A percentile compares a stretch with the other conserved stretches of the same genome.
Conservation (phyloP, 2,113 vertebrate species). For the Psilopsiagon aymara region DNA sequence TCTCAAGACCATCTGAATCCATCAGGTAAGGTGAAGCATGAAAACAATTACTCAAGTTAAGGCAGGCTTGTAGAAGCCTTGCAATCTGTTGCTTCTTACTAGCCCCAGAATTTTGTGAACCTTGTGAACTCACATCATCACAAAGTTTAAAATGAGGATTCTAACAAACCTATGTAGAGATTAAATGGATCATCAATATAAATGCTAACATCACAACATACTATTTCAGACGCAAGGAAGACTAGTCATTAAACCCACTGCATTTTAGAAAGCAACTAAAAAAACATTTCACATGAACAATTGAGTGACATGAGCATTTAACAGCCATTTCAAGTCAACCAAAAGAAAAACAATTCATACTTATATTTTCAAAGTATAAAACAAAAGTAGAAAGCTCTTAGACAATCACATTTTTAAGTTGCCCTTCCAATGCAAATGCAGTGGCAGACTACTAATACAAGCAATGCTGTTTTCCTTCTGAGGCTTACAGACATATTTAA, state of each 20-base stretch:
- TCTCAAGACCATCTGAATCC: background rate
- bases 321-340: constrained; percentile 5
- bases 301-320: background rate
- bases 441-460: background rate
- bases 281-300: background rate
- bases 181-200: background rate
- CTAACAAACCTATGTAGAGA: background rate
- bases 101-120: background rate
- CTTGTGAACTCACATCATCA: background rate
- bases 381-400: background rate
- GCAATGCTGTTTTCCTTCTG: background rate
- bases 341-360: constrained; percentile 27
- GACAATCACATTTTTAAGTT: constrained; percentile 4
- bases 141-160: background rate
- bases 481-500: background rate
- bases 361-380: background rate
- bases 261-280: background rate
- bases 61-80: constrained; percentile 10
- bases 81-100: background rate
- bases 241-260: background rate
- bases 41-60: background rate
- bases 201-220: background rate
- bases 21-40: constrained; percentile 12
- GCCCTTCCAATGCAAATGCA: background rate
- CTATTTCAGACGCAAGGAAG: constrained; percentile 25